Conservation (phyloP, 2,888 invertebrate genomes). For the Pachycephus smyrnensis region DNA sequence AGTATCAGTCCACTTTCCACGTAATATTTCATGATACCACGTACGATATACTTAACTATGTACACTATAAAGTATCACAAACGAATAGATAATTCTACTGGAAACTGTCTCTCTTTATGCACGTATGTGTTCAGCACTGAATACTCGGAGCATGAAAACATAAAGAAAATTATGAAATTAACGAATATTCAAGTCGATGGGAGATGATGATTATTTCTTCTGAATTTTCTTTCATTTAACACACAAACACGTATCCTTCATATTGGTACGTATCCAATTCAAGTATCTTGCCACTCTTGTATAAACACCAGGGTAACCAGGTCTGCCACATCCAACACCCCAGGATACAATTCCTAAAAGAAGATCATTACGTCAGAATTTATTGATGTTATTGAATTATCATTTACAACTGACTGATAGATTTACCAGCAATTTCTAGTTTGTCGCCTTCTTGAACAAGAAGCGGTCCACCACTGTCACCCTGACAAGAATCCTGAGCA, state of each 20-base stretch:
- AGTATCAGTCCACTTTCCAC: neutral
- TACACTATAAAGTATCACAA: neutral
- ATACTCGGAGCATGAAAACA: neutral
- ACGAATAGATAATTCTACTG: neutral
- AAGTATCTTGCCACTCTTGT: slow-evolving; percentile 78
- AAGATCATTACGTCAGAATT: neutral
- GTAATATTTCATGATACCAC: slow-evolving; percentile 8
- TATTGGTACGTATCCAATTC: slow-evolving; percentile 81
- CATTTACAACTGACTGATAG: neutral
- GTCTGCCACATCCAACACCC: slow-evolving; percentile 84
- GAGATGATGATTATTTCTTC: neutral
- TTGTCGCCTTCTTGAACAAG: slow-evolving; percentile 81
- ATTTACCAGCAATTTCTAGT: slow-evolving; percentile 82
- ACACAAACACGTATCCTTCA: slow-evolving; percentile 82
- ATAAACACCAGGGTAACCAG: slow-evolving; percentile 82
- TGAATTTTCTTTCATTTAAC: slow-evolving; percentile 54
- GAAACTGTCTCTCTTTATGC: neutral
- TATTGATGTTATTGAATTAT: neutral
- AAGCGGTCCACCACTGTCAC: slow-evolving; percentile 88
- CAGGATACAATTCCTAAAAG: slow-evolving; percentile 84
- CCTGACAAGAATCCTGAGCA: slow-evolving; percentile 87
- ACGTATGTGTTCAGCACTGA: neutral
- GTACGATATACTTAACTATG: neutral
- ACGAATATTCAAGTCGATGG: neutral
- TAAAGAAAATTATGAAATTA: neutral